phyloP scores from a whole-genome alignment of 2,888 invertebrate species.

The Anarsia innoxiella region DNA sequence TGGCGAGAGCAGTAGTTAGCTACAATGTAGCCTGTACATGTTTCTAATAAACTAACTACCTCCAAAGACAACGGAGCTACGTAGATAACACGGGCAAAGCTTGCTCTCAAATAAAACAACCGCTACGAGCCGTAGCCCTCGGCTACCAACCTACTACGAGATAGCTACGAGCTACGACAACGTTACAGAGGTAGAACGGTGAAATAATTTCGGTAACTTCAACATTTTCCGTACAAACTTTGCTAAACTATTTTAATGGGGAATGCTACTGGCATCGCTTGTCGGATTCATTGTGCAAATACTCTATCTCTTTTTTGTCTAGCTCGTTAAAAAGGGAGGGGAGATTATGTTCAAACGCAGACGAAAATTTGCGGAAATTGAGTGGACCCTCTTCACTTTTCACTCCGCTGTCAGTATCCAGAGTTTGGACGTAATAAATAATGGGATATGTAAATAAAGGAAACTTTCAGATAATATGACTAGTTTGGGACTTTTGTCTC shows the following conservation, averaged over 20 bases:
- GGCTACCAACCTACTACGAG: background rate
- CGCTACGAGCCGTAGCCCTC: background rate
- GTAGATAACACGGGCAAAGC: no score
- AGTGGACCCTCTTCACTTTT: background rate
- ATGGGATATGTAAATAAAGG: background rate
- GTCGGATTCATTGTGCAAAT: background rate
- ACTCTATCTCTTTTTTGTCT: background rate
- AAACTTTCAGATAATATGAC: no score
- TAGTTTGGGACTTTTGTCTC: no score
- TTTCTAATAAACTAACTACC: no score
- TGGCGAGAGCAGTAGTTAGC: no score
- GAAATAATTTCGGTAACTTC: conserved; percentile 14
- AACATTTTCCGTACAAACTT: conserved; percentile 9
- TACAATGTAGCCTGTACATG: no score
- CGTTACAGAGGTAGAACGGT: background rate
- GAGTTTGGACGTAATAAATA: conserved; percentile 5
- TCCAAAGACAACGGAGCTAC: no score
- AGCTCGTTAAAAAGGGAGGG: background rate
- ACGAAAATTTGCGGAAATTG: conserved; percentile 17
- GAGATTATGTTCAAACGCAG: conserved; percentile 11
- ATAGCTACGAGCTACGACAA: background rate
- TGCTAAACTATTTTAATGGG: conserved; percentile 42
- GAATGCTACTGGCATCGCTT: conserved; percentile 33
- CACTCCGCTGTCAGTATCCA: background rate
- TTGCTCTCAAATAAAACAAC: no score